These are phyloP conservation scores for Oncorhynchus keta DNA, from an alignment of 2,113 vertebrate species.

Conservation along the genomic window DNA sequence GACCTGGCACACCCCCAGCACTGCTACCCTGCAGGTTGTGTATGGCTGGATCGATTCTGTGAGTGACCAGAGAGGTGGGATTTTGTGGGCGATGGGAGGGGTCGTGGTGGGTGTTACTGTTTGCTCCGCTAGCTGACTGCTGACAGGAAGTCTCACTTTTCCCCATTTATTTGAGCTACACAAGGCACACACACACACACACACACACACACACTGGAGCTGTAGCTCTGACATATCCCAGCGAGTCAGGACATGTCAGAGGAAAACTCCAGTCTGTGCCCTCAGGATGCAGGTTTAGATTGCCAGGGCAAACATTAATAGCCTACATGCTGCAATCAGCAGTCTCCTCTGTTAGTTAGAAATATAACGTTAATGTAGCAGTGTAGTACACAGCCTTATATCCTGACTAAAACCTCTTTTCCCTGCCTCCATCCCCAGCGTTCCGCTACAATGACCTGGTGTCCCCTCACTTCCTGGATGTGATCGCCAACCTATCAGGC, in stretches of 20 bases:
- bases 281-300: slow-evolving; percentile 4
- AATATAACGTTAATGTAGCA: not conserved
- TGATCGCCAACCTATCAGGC: slow-evolving; percentile 96
- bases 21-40: not conserved
- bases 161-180: slow-evolving; percentile 3
- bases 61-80: not conserved
- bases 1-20: slow-evolving; percentile 8
- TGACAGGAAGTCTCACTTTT: slow-evolving; percentile 27
- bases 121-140: not conserved
- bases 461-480: slow-evolving; percentile 90
- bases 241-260: slow-evolving; percentile 33
- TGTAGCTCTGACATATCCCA: slow-evolving; percentile 12
- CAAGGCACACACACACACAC: not conserved
- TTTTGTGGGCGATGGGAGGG: not conserved
- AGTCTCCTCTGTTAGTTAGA: not conserved
- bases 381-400: not conserved
- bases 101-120: slow-evolving; percentile 1
- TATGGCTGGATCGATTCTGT: not conserved
- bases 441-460: slow-evolving; percentile 98
- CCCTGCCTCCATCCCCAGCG: slow-evolving; percentile 64
- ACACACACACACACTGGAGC: not conserved
- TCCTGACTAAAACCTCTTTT: not conserved
- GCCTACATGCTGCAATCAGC: not conserved
- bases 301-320: not conserved
- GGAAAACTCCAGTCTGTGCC: slow-evolving; percentile 3